Conservation (phyloP, 2,113 vertebrate species). For the rat (Rattus norvegicus) region GRCr8 NC_086039.1:86334001-86334500, state of each 20-base stretch:
- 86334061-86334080: slow-evolving; percentile 85
- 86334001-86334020: slow-evolving; percentile 92
- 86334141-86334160: slow-evolving; percentile 94
- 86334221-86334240: slow-evolving; percentile 87
- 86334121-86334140: slow-evolving; percentile 95
- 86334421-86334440: slow-evolving; percentile 96
- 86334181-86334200: slow-evolving; percentile 90
- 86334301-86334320: slow-evolving; percentile 94
- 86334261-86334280: slow-evolving; percentile 89
- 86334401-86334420: slow-evolving; percentile 96
- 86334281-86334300: slow-evolving; percentile 93
- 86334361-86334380: slow-evolving; percentile 92
- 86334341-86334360: slow-evolving; percentile 92
- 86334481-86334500: slow-evolving; percentile 96
- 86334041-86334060: slow-evolving; percentile 85
- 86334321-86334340: slow-evolving; percentile 89
- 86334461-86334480: slow-evolving; percentile 96
- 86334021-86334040: slow-evolving; percentile 90
- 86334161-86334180: slow-evolving; percentile 88
- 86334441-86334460: slow-evolving; percentile 98
- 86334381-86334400: slow-evolving; percentile 91
- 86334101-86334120: slow-evolving; percentile 90
- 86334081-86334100: slow-evolving; percentile 83
- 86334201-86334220: slow-evolving; percentile 94
- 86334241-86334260: slow-evolving; percentile 87